Conservation (phyloP, 2,888 invertebrate genomes). For the Metacarcinus magister region DNA sequence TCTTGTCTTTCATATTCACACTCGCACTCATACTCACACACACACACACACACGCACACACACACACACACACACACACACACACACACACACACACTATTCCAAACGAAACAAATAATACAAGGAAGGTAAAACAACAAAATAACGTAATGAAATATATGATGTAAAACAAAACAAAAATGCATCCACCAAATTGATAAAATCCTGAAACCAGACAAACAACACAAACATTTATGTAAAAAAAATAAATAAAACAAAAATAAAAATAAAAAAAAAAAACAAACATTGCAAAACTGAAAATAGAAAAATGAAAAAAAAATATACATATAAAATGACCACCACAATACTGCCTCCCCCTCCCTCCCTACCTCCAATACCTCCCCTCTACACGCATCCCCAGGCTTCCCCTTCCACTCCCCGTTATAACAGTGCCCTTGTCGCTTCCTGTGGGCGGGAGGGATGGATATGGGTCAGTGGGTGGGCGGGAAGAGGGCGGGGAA, state of each 20-base stretch:
- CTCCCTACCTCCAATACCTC: neutral
- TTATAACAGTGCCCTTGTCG: conserved; percentile 51
- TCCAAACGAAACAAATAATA: no score
- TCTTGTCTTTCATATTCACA: neutral
- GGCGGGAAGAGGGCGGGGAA: neutral
- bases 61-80: no score
- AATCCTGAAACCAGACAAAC: no score
- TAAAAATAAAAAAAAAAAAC: no score
- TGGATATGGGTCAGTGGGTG: conserved; percentile 16
- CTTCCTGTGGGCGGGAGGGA: conserved; percentile 8
- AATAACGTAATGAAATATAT: no score
- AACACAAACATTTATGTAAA: neutral
- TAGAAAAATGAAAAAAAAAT: neutral
- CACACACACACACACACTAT: no score
- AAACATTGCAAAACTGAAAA: neutral
- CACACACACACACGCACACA: no score
- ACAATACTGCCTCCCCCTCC: neutral
- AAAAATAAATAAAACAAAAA: neutral
- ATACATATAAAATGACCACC: neutral
- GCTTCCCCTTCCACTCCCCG: neutral
- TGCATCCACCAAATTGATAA: no score
- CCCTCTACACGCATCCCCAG: neutral
- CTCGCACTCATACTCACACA: no score
- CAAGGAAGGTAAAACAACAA: no score
- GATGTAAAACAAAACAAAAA: no score